Evolutionary conservation across 2,888 invertebrate genomes (phyloP).

Genomic region (Agelastica alni): DNA sequence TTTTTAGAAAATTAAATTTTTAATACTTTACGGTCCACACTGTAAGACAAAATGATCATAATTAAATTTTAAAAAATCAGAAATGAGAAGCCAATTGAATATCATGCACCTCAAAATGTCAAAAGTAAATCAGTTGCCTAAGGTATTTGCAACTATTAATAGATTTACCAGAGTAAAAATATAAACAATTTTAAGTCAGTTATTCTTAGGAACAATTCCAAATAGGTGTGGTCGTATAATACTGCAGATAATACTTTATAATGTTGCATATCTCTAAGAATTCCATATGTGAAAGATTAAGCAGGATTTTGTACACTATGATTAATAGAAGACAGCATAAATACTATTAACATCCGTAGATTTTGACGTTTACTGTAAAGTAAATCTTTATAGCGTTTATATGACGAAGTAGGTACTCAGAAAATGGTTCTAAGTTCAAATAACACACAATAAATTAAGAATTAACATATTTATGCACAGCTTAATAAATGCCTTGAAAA

Average conservation of each 20-base stretch:
- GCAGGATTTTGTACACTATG: slow-evolving; percentile 14
- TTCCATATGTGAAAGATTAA: slow-evolving; percentile 13
- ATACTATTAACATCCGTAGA: slow-evolving; percentile 13
- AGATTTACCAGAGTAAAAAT: slow-evolving; percentile 6
- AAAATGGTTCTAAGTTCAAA: no score
- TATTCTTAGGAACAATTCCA: slow-evolving; percentile 8
- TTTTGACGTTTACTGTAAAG: slow-evolving; percentile 2
- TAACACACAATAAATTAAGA: no score
- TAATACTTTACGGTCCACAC: no score
- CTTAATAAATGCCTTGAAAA: no score
- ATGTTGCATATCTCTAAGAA: slow-evolving; percentile 13
- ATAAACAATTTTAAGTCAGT: slow-evolving; percentile 8
- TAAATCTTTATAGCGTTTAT: slow-evolving; percentile 9
- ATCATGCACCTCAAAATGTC: neutral
- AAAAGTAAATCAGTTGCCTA: neutral
- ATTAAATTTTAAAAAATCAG: neutral
- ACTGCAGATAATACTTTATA: slow-evolving; percentile 13
- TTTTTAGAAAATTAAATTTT: no score
- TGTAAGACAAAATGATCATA: neutral
- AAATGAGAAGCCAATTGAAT: neutral
- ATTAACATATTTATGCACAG: no score
- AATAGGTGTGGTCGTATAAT: slow-evolving; percentile 13
- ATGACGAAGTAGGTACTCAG: no score
- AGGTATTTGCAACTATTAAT: slow-evolving; percentile 1
- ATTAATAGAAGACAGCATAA: slow-evolving; percentile 13